phyloP scores from a whole-genome alignment of 2,888 invertebrate species.

The Mesoligia furuncula region DNA sequence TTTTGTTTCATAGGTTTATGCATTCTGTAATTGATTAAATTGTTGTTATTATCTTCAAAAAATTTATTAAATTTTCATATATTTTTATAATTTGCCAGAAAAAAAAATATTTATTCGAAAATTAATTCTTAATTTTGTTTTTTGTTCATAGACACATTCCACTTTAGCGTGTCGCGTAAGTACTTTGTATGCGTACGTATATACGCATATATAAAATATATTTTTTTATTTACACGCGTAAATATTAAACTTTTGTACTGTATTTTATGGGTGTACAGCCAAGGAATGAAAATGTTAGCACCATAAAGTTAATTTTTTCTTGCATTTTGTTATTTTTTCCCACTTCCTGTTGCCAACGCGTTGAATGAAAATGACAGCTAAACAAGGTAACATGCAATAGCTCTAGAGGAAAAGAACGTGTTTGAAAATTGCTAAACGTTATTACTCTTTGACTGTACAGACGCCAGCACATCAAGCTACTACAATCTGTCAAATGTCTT shows the following conservation, averaged over 20 bases:
- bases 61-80: conserved; percentile 18
- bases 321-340: background rate
- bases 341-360: background rate
- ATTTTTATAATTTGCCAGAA: conserved; percentile 5
- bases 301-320: background rate
- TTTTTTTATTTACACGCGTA: too few relatives aligned
- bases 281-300: conserved; percentile 2
- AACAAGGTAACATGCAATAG: background rate
- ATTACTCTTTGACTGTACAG: background rate
- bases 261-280: background rate
- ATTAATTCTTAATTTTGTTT: conserved; percentile 1
- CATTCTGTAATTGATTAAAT: conserved; percentile 33
- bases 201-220: too few relatives aligned
- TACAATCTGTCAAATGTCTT: too few relatives aligned
- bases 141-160: conserved; percentile 51
- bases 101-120: conserved; percentile 3
- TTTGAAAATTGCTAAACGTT: background rate
- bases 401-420: background rate
- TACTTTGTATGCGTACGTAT: background rate
- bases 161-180: background rate
- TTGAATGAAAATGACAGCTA: background rate
- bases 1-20: conserved; percentile 41
- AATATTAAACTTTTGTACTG: background rate
- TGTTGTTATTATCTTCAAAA: conserved; percentile 17
- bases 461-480: too few relatives aligned